Conservation (phyloP, 2,888 invertebrate genomes). For the Tolmerus cingulatus region DNA sequence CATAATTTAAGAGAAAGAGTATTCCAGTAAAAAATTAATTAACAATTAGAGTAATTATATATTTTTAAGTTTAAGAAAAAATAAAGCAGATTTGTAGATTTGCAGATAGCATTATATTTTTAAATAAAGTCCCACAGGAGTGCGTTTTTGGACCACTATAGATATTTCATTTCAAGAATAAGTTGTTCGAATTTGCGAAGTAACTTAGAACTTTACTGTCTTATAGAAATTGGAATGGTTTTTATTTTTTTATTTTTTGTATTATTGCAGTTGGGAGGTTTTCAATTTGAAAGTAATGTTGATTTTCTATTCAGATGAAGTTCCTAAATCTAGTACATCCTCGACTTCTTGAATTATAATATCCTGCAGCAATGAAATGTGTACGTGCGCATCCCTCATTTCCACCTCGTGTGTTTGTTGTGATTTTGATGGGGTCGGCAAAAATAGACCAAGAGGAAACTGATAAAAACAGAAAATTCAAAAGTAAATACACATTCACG, state of each 20-base stretch:
- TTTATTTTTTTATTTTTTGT: too few relatives aligned
- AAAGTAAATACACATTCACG: not conserved
- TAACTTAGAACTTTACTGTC: too few relatives aligned
- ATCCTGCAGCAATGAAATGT: constrained; percentile 23
- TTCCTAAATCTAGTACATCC: not conserved
- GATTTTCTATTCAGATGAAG: not conserved
- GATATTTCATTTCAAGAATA: not conserved
- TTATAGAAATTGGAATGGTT: not conserved
- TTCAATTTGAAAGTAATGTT: not conserved
- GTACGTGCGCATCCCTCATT: constrained; percentile 42
- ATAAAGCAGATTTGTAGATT: too few relatives aligned
- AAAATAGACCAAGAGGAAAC: constrained; percentile 14
- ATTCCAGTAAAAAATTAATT: too few relatives aligned
- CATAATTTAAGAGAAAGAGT: too few relatives aligned
- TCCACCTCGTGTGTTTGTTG: constrained; percentile 47
- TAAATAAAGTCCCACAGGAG: not conserved
- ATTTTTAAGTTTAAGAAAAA: too few relatives aligned
- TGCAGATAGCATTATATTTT: too few relatives aligned
- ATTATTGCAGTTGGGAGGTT: not conserved
- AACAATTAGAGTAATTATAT: too few relatives aligned
- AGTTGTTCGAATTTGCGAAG: not conserved
- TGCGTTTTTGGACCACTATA: not conserved
- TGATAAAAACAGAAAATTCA: not conserved
- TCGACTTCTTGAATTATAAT: constrained; percentile 6
- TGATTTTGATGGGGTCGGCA: constrained; percentile 41